Evolutionary conservation across 2,888 invertebrate species (phyloP), one percentile per base, ranked within the genome.

Genomic region (Phyllotreta striolata): DNA sequence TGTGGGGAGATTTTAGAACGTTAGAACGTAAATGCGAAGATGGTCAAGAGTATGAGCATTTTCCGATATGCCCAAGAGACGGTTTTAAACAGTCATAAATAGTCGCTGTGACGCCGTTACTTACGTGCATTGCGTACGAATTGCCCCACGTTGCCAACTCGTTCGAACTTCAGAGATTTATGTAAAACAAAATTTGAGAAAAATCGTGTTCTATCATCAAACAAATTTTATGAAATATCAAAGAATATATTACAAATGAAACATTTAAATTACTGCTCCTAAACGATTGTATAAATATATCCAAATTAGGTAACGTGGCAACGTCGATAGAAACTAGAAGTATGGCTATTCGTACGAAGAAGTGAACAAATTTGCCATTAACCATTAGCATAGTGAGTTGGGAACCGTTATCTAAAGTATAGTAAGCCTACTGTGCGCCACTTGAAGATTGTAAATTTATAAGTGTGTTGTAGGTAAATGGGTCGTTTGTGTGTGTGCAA

Each of bases 401-500:
- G 54, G 52, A 54, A 72, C 72, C 72, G 72, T 72, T 72, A 72
- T 68, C 65, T 64, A 54, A 54, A 51, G 65, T 67, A 69, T 55
- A 44, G 9, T 59, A 14, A 44, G 13, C 51, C 46, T 6, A 51
- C 44, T 39, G 38, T 57, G 63, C 24, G 24, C 47, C 46, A 39
- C 40, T 39, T 64, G 66, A 66, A 65, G 69, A 64, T 68, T 69
- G 62, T 66, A 68, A 64, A 70, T 66, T 68, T 66, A 68, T 58
- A 24, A 3, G 24, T 66, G 66, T 69, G 62, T 72, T 69, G 69
- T 72, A 65, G 70, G 72, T 69, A 72, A 70, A 70, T 70, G 65
- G 72, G 72, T 69, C 66, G 59, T 52, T 46, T 54, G 46, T 60
- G 37, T 58, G 47, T 39, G 54, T 52, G 49, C 37, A 24, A 24